Conservation (phyloP, 2,888 invertebrate species). For the Drosophila recens region DNA sequence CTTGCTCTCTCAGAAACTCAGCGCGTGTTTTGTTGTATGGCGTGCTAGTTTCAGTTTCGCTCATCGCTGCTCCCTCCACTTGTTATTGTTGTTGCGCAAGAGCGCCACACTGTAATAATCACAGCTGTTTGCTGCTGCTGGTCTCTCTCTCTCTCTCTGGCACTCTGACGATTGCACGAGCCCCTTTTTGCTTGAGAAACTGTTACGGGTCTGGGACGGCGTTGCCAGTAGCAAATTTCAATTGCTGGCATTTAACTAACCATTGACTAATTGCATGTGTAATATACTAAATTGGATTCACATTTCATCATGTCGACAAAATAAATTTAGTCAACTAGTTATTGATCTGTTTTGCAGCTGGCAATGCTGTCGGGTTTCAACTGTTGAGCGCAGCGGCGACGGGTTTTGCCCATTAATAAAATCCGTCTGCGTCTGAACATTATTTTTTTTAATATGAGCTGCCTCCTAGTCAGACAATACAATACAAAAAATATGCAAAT, state of each 20-base stretch:
- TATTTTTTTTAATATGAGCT: slow-evolving; percentile 31
- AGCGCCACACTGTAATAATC: slow-evolving; percentile 63
- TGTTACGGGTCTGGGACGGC: slow-evolving; percentile 50
- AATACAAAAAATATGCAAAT: slow-evolving; percentile 67
- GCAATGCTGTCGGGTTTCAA: slow-evolving; percentile 39
- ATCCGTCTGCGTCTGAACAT: slow-evolving; percentile 41
- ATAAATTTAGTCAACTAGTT: background rate
- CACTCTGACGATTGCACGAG: slow-evolving; percentile 88
- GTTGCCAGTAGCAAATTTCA: slow-evolving; percentile 59
- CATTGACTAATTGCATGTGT: slow-evolving; percentile 4
- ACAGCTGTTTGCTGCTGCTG: slow-evolving; percentile 68
- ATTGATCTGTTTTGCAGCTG: slow-evolving; percentile 26
- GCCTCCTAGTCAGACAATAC: slow-evolving; percentile 45
- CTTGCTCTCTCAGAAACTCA: slow-evolving; percentile 39
- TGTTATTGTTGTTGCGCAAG: slow-evolving; percentile 76
- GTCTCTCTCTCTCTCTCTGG: slow-evolving; percentile 48
- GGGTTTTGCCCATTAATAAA: slow-evolving; percentile 63
- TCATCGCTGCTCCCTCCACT: slow-evolving; percentile 27
- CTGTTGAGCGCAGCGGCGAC: slow-evolving; percentile 53
- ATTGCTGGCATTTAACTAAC: slow-evolving; percentile 15
- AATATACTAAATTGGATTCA: slow-evolving; percentile 9
- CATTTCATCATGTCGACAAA: slow-evolving; percentile 1
- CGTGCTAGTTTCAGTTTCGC: slow-evolving; percentile 72
- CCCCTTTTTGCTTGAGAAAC: slow-evolving; percentile 87
- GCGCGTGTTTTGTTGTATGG: slow-evolving; percentile 59